These are phyloP conservation scores for Lycocerus yunnanus DNA, from an alignment of 2,888 invertebrate genomes.

Conservation along the genomic window DNA sequence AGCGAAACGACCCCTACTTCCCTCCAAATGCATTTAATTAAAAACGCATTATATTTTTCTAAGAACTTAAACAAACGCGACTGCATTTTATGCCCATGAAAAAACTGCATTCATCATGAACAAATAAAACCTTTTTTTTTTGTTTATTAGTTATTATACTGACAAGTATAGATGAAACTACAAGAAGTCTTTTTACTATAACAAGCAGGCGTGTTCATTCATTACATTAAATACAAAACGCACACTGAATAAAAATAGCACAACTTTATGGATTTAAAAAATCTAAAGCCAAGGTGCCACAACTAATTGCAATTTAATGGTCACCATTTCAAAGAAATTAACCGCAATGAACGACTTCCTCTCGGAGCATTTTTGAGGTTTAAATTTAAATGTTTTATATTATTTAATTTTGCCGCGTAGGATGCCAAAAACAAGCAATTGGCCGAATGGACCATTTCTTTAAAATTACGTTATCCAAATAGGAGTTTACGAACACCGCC, in stretches of 20 bases:
- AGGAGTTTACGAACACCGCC: too few relatives aligned
- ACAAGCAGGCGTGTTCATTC: slow-evolving; percentile 17
- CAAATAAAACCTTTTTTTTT: slow-evolving; percentile 1
- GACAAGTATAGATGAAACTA: neutral
- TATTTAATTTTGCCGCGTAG: neutral
- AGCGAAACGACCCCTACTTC: neutral
- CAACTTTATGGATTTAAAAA: neutral
- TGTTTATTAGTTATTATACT: slow-evolving; percentile 11
- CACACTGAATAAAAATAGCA: neutral
- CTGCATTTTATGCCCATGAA: slow-evolving; percentile 2
- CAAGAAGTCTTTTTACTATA: slow-evolving; percentile 10
- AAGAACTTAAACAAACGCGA: neutral
- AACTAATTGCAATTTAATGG: neutral
- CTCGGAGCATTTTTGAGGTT: neutral
- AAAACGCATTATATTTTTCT: neutral
- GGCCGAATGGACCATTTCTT: neutral
- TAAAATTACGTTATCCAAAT: neutral
- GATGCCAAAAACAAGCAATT: neutral
- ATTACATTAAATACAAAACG: neutral
- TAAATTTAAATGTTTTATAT: neutral
- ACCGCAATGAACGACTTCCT: neutral
- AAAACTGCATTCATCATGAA: slow-evolving; percentile 8
- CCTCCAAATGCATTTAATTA: neutral
- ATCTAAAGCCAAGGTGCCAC: neutral
- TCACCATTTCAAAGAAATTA: neutral